Conservation (phyloP, 1,140 invertebrate genomes). For the Drosophila auraria region DNA sequence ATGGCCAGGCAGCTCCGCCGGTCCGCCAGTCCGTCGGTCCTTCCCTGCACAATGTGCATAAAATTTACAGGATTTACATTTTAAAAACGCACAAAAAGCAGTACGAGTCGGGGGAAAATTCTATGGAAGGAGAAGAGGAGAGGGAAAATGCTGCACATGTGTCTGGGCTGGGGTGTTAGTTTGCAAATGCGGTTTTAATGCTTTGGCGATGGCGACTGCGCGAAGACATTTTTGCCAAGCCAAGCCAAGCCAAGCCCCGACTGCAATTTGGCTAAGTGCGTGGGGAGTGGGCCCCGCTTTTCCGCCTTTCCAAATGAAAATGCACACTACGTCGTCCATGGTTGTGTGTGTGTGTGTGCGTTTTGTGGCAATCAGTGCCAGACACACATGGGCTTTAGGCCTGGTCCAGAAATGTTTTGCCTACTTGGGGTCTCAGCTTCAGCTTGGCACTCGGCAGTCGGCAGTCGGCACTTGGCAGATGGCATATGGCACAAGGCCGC, state of each 20-base stretch:
- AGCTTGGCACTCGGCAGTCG: slow-evolving; percentile 48
- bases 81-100: slow-evolving; percentile 67
- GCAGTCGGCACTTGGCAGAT: slow-evolving; percentile 46
- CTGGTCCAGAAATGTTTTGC: slow-evolving; percentile 63
- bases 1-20: slow-evolving; percentile 20
- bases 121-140: neutral
- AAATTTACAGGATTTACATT: slow-evolving; percentile 82
- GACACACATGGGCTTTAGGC: slow-evolving; percentile 63
- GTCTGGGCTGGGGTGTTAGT: slow-evolving; percentile 53
- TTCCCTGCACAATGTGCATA: slow-evolving; percentile 69
- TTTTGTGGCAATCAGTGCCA: slow-evolving; percentile 69
- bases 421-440: slow-evolving; percentile 42
- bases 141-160: slow-evolving; percentile 13
- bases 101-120: slow-evolving; percentile 8
- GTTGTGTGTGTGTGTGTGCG: slow-evolving; percentile 14
- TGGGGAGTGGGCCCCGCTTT: slow-evolving; percentile 30
- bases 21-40: slow-evolving; percentile 2
- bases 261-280: slow-evolving; percentile 82
- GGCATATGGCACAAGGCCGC: slow-evolving; percentile 63
- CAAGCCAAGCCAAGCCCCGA: slow-evolving; percentile 59
- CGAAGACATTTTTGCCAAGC: slow-evolving; percentile 73
- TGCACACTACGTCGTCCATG: slow-evolving; percentile 25
- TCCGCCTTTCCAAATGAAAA: slow-evolving; percentile 61
- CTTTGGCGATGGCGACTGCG: slow-evolving; percentile 67
- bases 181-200: slow-evolving; percentile 80